Base-by-base conservation (phyloP, 2,888 invertebrate species). In the Seira sanloemensis region DNA sequence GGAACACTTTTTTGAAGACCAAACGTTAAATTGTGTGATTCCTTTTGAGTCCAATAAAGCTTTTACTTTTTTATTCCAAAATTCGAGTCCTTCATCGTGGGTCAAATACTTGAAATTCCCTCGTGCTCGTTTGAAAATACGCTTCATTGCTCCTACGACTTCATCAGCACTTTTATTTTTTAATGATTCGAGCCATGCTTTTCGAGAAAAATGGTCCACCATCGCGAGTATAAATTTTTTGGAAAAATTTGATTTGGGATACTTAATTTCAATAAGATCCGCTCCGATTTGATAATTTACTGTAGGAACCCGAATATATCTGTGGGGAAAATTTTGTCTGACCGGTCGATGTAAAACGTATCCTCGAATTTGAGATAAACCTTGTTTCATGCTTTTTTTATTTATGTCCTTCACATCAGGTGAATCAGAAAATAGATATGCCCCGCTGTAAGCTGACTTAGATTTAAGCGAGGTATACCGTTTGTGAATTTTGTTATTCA, bases 211-310 rank as follows among this genome's bases (percentile, higher is more conserved):
- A 21, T 65, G 62, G 26, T 84, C 83, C 0, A 77, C 21, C 0
- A 83, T 69, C 16, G 21, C 65, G 0, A 84, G 12, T n/a, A 86
- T 73, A 26, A 72, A 86, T 12, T 18, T 72, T 65, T 86, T 86
- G 12, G 69, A 71, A 65, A 78, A 84, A 54, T 86, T 84, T 18
- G 78, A 84, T 24, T 69, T 78, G 0, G 78, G 62, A 26, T 69
- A 37, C 72, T 69, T 72, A 5, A 86, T 58, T 26, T 86, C 86
- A 21, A 78, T 26, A 18, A 86, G 54, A 27, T 86, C 86, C 1
- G 67, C 73, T 18, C 81, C 84, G 58, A 65, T 75, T 18, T 81
- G 81, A 16, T 71, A 18, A 24, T 81, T 46, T 2, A 58, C 7
- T 0, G 54, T 72, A 0, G 67, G 58, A 0, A 69, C 71, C 16